A percentile compares a stretch with the other conserved stretches of the same genome.
phyloP scores from a whole-genome alignment of 2,113 vertebrate species.

The Sylvicapra grimmia region DNA sequence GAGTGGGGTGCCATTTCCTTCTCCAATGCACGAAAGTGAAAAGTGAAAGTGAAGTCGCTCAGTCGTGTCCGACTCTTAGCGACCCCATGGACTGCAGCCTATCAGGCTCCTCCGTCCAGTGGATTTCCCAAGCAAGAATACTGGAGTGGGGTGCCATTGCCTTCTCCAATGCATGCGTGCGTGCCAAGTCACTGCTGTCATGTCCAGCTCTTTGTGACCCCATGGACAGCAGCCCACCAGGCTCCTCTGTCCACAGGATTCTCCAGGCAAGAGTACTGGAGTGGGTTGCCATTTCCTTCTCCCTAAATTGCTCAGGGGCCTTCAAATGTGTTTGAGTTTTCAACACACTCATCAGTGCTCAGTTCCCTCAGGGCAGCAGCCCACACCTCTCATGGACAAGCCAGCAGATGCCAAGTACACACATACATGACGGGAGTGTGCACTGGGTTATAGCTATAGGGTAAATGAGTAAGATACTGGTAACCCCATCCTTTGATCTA shows the following conservation, averaged over 20 bases:
- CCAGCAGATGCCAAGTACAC: background rate
- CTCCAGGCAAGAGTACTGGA: too few relatives aligned
- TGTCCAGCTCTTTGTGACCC: too few relatives aligned
- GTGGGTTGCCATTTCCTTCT: background rate
- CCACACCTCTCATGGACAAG: background rate
- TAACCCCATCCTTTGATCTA: background rate
- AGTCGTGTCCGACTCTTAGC: too few relatives aligned
- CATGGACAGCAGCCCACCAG: too few relatives aligned
- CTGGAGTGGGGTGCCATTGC: too few relatives aligned
- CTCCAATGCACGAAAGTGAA: background rate
- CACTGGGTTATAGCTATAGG: background rate
- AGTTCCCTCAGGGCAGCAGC: background rate
- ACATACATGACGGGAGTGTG: accelerated
- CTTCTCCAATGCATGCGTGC: background rate
- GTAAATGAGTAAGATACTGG: background rate
- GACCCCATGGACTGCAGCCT: too few relatives aligned
- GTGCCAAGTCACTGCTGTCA: accelerated
- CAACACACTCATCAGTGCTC: background rate
- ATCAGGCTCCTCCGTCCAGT: too few relatives aligned
- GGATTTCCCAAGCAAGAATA: too few relatives aligned
- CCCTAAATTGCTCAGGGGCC: background rate
- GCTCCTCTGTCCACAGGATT: too few relatives aligned
- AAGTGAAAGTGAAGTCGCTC: too few relatives aligned
- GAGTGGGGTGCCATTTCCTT: background rate
- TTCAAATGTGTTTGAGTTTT: background rate